phyloP scores from a whole-genome alignment of 2,113 vertebrate species.

The Spizaetus ornatus region DNA sequence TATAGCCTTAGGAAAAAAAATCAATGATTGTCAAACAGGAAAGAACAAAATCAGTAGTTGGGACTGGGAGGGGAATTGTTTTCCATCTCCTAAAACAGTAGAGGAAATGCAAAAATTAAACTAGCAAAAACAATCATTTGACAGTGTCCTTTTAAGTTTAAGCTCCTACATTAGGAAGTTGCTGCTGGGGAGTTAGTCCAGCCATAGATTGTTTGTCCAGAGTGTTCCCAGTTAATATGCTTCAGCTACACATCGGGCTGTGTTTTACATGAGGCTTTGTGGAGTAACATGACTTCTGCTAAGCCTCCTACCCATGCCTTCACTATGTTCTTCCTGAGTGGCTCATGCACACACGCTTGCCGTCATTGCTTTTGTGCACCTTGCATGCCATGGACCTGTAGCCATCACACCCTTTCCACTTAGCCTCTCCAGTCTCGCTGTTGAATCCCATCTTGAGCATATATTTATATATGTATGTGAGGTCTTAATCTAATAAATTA shows the following conservation, averaged over 20 bases:
- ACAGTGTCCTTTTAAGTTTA: slow-evolving; percentile 21
- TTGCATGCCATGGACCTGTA: background rate
- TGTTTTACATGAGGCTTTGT: background rate
- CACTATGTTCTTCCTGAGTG: background rate
- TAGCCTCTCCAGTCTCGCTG: background rate
- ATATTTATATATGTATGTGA: slow-evolving; percentile 38
- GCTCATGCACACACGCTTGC: fast-evolving
- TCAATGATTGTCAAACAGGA: slow-evolving; percentile 51
- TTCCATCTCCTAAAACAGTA: slow-evolving; percentile 2
- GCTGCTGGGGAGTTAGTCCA: background rate
- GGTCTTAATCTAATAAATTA: slow-evolving; percentile 68
- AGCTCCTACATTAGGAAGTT: background rate
- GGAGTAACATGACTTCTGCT: background rate
- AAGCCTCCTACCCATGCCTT: background rate
- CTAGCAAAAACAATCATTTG: background rate
- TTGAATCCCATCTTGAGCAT: background rate
- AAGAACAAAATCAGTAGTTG: slow-evolving; percentile 43
- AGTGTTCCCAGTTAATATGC: too few relatives aligned
- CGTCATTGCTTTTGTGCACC: background rate
- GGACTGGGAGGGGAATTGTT: slow-evolving; percentile 29
- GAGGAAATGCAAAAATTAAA: slow-evolving; percentile 49
- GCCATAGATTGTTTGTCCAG: background rate
- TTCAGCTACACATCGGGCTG: too few relatives aligned
- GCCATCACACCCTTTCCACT: background rate
- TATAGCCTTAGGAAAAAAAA: slow-evolving; percentile 36